Percentiles rank a stretch among this genome's conserved stretches.
phyloP scores from a whole-genome alignment of 2,888 invertebrate species.

The Sturmia bella region DNA sequence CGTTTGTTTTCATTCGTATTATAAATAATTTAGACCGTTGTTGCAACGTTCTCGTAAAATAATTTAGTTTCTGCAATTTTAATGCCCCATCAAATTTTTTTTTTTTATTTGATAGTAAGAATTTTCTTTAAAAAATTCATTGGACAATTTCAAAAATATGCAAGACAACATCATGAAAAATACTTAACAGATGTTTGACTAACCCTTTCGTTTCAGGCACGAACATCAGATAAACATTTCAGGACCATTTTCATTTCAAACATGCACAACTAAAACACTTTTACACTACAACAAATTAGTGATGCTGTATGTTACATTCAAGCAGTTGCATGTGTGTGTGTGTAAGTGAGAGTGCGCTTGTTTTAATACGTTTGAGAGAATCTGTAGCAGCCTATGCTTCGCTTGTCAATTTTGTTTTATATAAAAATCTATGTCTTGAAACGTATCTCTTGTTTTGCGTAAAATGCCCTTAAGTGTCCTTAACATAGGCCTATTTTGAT shows the following conservation, averaged over 20 bases:
- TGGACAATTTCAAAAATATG: slow-evolving; percentile 30
- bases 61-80: neutral
- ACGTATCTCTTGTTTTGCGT: no score
- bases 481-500: no score
- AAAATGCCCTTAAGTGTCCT: no score
- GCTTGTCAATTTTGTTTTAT: no score
- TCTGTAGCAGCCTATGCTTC: no score
- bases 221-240: slow-evolving; percentile 19
- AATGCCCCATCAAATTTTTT: neutral
- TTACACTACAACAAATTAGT: neutral
- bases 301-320: neutral
- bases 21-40: slow-evolving; percentile 20
- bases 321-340: neutral
- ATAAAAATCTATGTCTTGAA: no score
- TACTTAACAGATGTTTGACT: slow-evolving; percentile 42
- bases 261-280: slow-evolving; percentile 38
- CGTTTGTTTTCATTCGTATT: slow-evolving; percentile 5
- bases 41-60: neutral
- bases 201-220: neutral
- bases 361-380: neutral
- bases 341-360: neutral
- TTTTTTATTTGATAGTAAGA: neutral
- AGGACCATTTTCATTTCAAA: slow-evolving; percentile 51
- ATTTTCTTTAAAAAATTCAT: neutral
- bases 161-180: slow-evolving; percentile 8